Base-by-base conservation (phyloP, 2,797 vertebrate species). In the Tolypeutes matacus region DNA sequence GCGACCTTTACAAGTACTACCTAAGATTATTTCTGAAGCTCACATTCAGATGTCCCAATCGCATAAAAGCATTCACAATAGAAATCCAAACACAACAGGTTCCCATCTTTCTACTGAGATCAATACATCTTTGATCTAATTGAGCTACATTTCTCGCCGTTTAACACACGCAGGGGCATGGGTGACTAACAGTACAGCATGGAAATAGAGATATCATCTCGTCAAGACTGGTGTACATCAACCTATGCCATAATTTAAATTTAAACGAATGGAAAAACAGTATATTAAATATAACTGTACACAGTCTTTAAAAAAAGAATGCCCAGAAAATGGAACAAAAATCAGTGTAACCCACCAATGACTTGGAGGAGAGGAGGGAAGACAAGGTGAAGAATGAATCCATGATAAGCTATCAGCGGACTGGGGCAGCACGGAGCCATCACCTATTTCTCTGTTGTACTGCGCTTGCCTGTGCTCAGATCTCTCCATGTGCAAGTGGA, bases 251-350 rank as follows among this genome's bases (percentile, higher is more conserved):
- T 98, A 97, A 98, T 97, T 98, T 98, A 98, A 80, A 95, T 75
- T 77, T 67, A 20, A 78, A 31, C 67, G 94, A 96, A 95, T 56
- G 88, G 96, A 96, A 86, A 86, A 96, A 96, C 56, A 92, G 97
- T 77, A 56, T 70, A 93, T 95, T 65, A 97, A 97, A 97, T 89
- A 86, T 89, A 89, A 93, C 97, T 81, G 91, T 97, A 97, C 95
- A 97, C 4, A 95, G 97, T 93, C 97, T 97, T 98, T 98, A 98
- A 98, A 98, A 97, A 98, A 98, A 97, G 95, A 94, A 94, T 13
- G 93, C 95, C 97, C 97, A 96, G 97, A 96, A 97, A 97, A 97
- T 73, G 88, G 96, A 96, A 82, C 76, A 49, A 64, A 95, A 97
- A 86, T 94, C 90, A 95, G 97, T 34, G 0, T 64, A 94, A 96